phyloP scores from a whole-genome alignment of 2,888 invertebrate genomes.

The Melipona bicolor region DNA sequence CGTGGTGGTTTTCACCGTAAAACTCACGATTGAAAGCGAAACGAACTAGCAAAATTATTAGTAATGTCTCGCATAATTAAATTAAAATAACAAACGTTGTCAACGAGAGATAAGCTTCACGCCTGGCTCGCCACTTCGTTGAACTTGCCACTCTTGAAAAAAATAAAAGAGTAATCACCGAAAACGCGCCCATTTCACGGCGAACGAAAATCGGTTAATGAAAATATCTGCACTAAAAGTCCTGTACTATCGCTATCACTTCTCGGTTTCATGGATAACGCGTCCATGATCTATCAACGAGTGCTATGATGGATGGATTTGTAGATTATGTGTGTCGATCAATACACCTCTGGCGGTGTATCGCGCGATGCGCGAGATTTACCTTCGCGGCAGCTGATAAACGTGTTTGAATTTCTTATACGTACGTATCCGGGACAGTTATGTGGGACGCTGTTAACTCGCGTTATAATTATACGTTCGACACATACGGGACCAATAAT shows the following conservation, averaged over 20 bases:
- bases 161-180: not conserved
- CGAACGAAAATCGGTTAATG: constrained; percentile 11
- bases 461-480: not conserved
- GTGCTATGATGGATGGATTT: constrained; percentile 60
- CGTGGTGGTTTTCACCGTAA: too few species aligned
- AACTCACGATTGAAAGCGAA: too few species aligned
- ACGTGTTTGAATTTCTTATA: constrained; percentile 44
- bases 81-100: not conserved
- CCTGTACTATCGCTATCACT: constrained; percentile 41
- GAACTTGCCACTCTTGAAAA: not conserved
- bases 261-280: constrained; percentile 22
- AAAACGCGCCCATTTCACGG: not conserved
- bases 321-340: constrained; percentile 59
- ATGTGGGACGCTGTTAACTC: constrained; percentile 25
- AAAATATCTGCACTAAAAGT: constrained; percentile 34
- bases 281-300: constrained; percentile 52
- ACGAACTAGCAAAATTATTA: not conserved
- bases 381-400: constrained; percentile 46
- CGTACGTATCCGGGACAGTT: constrained; percentile 2
- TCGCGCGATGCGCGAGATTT: constrained; percentile 41
- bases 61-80: not conserved
- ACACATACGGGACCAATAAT: not conserved
- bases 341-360: constrained; percentile 37
- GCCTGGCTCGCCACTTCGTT: not conserved
- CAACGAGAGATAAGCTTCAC: not conserved